Percentiles rank a stretch among this genome's conserved stretches.
Evolutionary conservation across 2,888 invertebrate species (phyloP).

Genomic region (Agrilus cyanescens): DNA sequence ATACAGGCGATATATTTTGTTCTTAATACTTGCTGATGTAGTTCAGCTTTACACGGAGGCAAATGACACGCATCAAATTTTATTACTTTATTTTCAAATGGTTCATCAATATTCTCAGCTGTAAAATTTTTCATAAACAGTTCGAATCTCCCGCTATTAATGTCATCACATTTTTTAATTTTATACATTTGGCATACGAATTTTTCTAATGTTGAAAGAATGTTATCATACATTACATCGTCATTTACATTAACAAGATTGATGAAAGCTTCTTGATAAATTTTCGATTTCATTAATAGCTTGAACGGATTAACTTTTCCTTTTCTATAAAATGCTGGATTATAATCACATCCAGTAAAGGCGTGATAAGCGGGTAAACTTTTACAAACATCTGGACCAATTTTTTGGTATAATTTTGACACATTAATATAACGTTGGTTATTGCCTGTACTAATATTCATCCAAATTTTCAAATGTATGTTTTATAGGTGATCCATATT

Average conservation of each 20-base stretch:
- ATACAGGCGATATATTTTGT: slow-evolving; percentile 17
- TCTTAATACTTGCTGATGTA: slow-evolving; percentile 15
- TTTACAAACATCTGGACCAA: slow-evolving; percentile 4
- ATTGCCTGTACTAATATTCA: slow-evolving; percentile 4
- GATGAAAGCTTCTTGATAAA: slow-evolving; percentile 1
- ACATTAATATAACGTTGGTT: slow-evolving; percentile 3
- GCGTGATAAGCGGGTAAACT: slow-evolving; percentile 20
- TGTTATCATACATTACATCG: slow-evolving; percentile 8
- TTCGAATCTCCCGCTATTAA: slow-evolving; percentile 14
- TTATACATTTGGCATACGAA: slow-evolving; percentile 13
- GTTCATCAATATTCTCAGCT: slow-evolving; percentile 14
- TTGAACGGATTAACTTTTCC: slow-evolving; percentile 6
- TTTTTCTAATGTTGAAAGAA: slow-evolving; percentile 15
- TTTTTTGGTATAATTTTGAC: slow-evolving; percentile 1
- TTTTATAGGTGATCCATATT: slow-evolving; percentile 7
- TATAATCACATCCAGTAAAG: slow-evolving; percentile 17
- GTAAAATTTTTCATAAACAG: slow-evolving; percentile 15
- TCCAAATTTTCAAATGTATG: slow-evolving; percentile 5
- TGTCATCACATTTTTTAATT: slow-evolving; percentile 12
- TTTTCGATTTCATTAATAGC: slow-evolving; percentile 3
- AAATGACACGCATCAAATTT: slow-evolving; percentile 10
- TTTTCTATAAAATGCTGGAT: slow-evolving; percentile 4
- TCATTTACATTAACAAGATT: background rate
- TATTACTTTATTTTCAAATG: slow-evolving; percentile 9
- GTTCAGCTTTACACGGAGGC: slow-evolving; percentile 10